phyloP scores from a whole-genome alignment of 37 sponge, comb jelly and placozoan genomes.

The Oopsacas minuta region DNA sequence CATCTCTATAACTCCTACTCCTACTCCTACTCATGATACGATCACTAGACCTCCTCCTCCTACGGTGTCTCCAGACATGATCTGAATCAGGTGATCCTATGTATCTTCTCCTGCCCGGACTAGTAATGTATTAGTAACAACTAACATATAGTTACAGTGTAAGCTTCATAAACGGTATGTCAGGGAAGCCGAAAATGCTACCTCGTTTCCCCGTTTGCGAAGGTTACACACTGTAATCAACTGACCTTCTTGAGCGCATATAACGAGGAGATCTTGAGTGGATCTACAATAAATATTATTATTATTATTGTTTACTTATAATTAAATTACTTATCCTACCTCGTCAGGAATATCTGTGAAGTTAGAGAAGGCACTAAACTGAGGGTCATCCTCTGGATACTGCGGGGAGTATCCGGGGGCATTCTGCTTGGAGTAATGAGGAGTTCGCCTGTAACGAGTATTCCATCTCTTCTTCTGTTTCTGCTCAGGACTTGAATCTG shows the following conservation, averaged over 20 bases:
- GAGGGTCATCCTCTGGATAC: neutral
- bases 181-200: neutral
- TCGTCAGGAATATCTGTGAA: neutral
- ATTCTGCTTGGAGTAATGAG: neutral
- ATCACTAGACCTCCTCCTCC: neutral
- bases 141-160: too few species aligned
- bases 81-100: conserved; percentile 6
- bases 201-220: too few species aligned
- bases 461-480: neutral
- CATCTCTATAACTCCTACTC: neutral
- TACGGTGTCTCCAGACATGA: neutral
- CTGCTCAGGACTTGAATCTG: neutral
- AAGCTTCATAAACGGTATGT: neutral
- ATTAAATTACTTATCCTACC: neutral
- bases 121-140: neutral
- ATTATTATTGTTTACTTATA: too few species aligned
- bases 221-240: too few species aligned
- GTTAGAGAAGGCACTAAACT: neutral
- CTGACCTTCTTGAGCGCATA: neutral
- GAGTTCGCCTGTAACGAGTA: neutral
- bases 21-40: neutral
- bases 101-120: neutral
- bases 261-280: neutral
- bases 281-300: too few species aligned
- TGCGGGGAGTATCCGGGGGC: neutral